Evolutionary conservation across 2,888 invertebrate species (phyloP), one percentile per base, ranked within the genome.

Genomic region (Bugula neritina): DNA sequence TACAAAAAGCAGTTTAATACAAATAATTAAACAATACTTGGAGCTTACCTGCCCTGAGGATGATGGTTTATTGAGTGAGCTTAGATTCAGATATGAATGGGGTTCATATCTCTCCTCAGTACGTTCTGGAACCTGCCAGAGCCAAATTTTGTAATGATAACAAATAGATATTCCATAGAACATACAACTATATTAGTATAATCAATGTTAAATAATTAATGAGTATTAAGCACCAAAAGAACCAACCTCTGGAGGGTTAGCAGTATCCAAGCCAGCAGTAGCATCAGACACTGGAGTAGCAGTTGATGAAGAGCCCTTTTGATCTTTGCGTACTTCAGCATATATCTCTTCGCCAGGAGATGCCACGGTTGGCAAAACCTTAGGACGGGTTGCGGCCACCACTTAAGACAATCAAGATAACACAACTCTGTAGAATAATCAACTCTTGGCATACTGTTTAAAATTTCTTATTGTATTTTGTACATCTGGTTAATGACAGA

Each of bases 21-120:
- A n/a, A n/a, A n/a, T n/a, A n/a, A n/a, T n/a, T n/a, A n/a, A n/a
- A n/a, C n/a, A n/a, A n/a, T n/a, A n/a, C n/a, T n/a, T n/a, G n/a
- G n/a, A n/a, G n/a, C n/a, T n/a, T 31, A 63, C 63, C 63, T 63
- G 63, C 13, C 29, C 31, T 25, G 63, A 2, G 17, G 27, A 13
- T 10, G 63, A 63, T 13, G 63, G 31, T 31, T 63, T 63, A 27
- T 31, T 63, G 10, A 63, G 31, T 31, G 63, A 63, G n/a, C 63
- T 63, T n/a, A 63, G 34, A 31, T 63, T 63, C 21, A 63, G 27
- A 31, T 63, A 63, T 3, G 63, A 25, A 63, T 63, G 63, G 27
- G 63, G 63, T 31, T 63, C 63, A 31, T 63, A 25, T n/a, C 63
- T 63, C 31, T 63, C 63, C 29, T 63, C 63, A 13, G 63, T 63